Percentiles rank a stretch among this genome's conserved stretches.
phyloP scores from a whole-genome alignment of 2,113 vertebrate genomes.

The Pavo muticus region DNA sequence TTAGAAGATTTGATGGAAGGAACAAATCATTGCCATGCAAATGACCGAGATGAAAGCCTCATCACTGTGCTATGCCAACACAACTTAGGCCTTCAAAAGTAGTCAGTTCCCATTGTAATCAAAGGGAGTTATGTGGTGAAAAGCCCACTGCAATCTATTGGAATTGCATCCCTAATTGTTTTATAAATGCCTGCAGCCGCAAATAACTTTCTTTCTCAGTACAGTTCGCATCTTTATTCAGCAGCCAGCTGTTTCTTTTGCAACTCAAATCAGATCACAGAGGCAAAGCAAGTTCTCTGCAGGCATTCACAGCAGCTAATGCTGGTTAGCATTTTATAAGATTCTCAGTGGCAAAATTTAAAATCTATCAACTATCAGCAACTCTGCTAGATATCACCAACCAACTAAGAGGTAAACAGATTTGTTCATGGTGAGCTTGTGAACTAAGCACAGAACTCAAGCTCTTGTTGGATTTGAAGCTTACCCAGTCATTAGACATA shows the following conservation, averaged over 20 bases:
- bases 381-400: not conserved
- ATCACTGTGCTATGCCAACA: not conserved
- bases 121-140: slow-evolving; percentile 28
- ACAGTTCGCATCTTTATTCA: not conserved
- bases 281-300: not conserved
- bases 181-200: slow-evolving; percentile 10
- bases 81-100: slow-evolving; percentile 29
- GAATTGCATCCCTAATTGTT: slow-evolving; percentile 19
- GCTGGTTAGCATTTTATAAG: not conserved
- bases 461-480: not conserved
- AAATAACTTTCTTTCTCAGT: not conserved
- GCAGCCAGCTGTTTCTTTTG: slow-evolving; percentile 13
- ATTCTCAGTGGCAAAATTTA: not conserved
- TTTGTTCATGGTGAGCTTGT: not conserved
- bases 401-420: not conserved
- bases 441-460: not conserved
- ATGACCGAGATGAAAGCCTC: slow-evolving; percentile 41
- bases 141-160: slow-evolving; percentile 26
- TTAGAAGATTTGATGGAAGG: slow-evolving; percentile 20
- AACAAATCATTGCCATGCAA: slow-evolving; percentile 27
- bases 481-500: not conserved
- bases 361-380: not conserved
- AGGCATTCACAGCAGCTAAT: not conserved
- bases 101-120: slow-evolving; percentile 21
- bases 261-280: not conserved